Evolutionary conservation across 2,888 invertebrate genomes (phyloP).

Genomic region (Drosophila phalerata): DNA sequence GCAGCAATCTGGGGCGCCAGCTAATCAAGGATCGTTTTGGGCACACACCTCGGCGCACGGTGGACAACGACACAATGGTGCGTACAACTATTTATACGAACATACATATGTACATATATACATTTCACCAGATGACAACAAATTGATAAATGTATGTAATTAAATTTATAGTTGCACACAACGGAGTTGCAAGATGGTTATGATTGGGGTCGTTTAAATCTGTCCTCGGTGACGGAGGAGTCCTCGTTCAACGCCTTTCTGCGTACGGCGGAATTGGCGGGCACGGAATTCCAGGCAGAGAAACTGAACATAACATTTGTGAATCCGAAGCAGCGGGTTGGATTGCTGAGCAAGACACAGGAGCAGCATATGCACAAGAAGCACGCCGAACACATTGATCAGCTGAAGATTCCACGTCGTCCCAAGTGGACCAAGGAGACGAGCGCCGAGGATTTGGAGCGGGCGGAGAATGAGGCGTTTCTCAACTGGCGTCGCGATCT

Average conservation of each 20-base stretch:
- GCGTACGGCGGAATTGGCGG: constrained; percentile 96
- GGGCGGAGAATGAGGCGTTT: constrained; percentile 93
- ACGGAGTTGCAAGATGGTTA: constrained; percentile 95
- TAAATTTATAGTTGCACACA: constrained; percentile 88
- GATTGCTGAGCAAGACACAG: constrained; percentile 88
- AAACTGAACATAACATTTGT: constrained; percentile 94
- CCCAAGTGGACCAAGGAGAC: constrained; percentile 93
- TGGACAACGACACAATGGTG: constrained; percentile 91
- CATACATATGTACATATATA: neutral
- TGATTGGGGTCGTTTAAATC: constrained; percentile 95
- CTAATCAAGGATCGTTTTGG: constrained; percentile 92
- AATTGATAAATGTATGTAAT: neutral
- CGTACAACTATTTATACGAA: constrained; percentile 56
- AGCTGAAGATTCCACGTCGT: constrained; percentile 93
- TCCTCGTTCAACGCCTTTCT: constrained; percentile 98
- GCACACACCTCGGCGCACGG: constrained; percentile 88
- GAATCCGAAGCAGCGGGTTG: constrained; percentile 88
- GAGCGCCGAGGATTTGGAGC: constrained; percentile 92
- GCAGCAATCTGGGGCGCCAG: constrained; percentile 88
- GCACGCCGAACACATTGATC: constrained; percentile 88
- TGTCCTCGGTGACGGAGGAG: constrained; percentile 97
- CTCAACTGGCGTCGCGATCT: constrained; percentile 95
- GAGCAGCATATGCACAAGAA: constrained; percentile 86
- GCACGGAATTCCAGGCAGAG: constrained; percentile 96
- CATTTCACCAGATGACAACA: constrained; percentile 1